These are phyloP conservation scores for Chelon auratus DNA, from an alignment of 2,797 vertebrate species.

Conservation along the genomic window DNA sequence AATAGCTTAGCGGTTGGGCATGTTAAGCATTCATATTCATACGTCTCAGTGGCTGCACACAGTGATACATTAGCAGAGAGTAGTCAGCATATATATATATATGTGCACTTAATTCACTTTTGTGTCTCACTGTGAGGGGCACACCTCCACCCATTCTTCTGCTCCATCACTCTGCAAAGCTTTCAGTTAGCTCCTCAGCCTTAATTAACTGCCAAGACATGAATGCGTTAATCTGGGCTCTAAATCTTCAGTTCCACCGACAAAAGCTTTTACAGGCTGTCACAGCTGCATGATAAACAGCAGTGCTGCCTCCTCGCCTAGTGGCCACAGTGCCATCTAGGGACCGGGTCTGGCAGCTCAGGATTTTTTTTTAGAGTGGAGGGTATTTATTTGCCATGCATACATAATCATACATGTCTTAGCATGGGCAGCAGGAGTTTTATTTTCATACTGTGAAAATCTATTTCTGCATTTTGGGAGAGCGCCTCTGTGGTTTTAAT, in stretches of 20 bases:
- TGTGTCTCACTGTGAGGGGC: slow-evolving; percentile 46
- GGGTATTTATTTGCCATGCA: neutral
- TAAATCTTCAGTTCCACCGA: slow-evolving; percentile 75
- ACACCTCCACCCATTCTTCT: slow-evolving; percentile 56
- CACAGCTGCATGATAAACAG: slow-evolving; percentile 73
- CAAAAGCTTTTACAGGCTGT: slow-evolving; percentile 77
- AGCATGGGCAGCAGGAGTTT: neutral
- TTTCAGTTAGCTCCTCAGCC: slow-evolving; percentile 68
- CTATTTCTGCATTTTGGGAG: neutral
- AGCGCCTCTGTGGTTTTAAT: slow-evolving; percentile 18
- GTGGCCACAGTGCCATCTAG: slow-evolving; percentile 77
- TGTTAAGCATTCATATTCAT: slow-evolving; percentile 50
- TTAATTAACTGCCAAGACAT: slow-evolving; percentile 82
- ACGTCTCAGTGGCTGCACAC: slow-evolving; percentile 34
- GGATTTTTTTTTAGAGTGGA: too few relatives aligned
- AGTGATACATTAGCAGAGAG: slow-evolving; percentile 48
- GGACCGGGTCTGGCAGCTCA: slow-evolving; percentile 42
- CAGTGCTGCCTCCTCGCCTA: slow-evolving; percentile 26
- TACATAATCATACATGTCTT: slow-evolving; percentile 3
- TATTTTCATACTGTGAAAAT: neutral
- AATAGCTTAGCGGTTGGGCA: slow-evolving; percentile 1
- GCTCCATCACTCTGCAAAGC: slow-evolving; percentile 65
- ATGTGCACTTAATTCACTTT: slow-evolving; percentile 61
- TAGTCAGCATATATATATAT: slow-evolving; percentile 29
- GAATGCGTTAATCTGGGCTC: slow-evolving; percentile 74